Evolutionary conservation across 1,140 invertebrate genomes (phyloP).

Genomic region (Nilaparvata lugens): DNA sequence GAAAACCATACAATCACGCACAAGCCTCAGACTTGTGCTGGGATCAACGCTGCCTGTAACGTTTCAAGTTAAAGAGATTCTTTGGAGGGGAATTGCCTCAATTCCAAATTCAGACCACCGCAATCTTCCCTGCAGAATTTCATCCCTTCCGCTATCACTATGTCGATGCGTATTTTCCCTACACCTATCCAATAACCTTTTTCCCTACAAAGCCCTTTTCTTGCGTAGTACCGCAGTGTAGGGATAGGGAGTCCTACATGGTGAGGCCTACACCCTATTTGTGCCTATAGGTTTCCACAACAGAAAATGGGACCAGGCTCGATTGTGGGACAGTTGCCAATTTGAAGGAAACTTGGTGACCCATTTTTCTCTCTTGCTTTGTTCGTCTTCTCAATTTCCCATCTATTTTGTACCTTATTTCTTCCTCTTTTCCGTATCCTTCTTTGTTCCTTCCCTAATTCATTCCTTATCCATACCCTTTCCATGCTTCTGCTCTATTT

Average conservation of each 20-base stretch:
- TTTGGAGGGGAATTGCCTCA: neutral
- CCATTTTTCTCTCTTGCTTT: neutral
- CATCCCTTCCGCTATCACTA: neutral
- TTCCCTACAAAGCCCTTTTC: too few species aligned
- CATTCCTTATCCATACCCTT: too few species aligned
- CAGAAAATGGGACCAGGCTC: conserved; percentile 7
- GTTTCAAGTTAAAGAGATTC: neutral
- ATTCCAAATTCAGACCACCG: neutral
- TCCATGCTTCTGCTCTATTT: too few species aligned
- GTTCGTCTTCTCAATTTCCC: neutral
- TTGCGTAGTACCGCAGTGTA: too few species aligned
- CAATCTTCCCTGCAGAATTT: conserved; percentile 2
- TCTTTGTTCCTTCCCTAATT: too few species aligned
- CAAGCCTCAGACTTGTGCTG: neutral
- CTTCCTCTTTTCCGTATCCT: too few species aligned
- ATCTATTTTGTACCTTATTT: too few species aligned
- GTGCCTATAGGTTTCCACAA: too few species aligned
- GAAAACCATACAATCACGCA: too few species aligned
- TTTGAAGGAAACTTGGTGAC: conserved; percentile 8
- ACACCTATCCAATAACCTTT: too few species aligned
- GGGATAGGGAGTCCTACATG: too few species aligned
- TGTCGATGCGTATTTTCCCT: neutral
- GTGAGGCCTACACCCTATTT: too few species aligned
- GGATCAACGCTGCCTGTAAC: neutral
- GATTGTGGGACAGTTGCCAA: neutral